A percentile compares a stretch with the other conserved stretches of the same genome.
These are phyloP conservation scores for Zoanthus gigantus DNA, from an alignment of 92 coral and sea anemone genomes.

Conservation along the genomic window DNA sequence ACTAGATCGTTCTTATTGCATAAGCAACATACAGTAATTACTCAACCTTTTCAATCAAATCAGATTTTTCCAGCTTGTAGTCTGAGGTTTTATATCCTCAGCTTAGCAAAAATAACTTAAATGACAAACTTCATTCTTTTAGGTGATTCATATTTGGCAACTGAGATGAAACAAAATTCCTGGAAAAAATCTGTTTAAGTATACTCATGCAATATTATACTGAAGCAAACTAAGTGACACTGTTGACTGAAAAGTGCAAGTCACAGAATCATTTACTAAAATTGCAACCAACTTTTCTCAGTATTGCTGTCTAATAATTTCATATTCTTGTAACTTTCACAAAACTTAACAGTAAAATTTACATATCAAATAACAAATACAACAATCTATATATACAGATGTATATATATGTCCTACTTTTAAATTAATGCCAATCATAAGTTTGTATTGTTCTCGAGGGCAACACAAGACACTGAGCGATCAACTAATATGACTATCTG, in stretches of 20 bases:
- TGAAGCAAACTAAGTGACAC: not conserved
- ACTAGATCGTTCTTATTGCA: not conserved
- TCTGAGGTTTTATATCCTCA: not conserved
- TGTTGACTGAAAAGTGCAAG: constrained; percentile 43
- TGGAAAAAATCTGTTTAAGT: not conserved
- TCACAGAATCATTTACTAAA: constrained; percentile 18
- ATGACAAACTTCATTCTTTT: not conserved
- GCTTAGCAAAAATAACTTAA: not conserved
- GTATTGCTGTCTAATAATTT: not conserved
- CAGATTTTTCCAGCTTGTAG: not conserved
- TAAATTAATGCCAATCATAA: too few relatives aligned
- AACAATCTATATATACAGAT: not conserved
- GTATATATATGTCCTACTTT: too few relatives aligned
- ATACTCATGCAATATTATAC: not conserved
- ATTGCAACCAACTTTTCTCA: not conserved
- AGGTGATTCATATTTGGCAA: not conserved
- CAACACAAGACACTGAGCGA: not conserved
- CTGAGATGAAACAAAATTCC: not conserved
- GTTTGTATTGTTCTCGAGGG: too few relatives aligned
- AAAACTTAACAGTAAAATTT: not conserved
- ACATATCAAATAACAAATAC: not conserved
- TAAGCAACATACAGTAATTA: not conserved
- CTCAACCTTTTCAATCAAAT: not conserved
- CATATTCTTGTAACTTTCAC: not conserved
- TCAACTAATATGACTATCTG: not conserved